Conservation (phyloP, 2,797 vertebrate genomes). For the Emydoidea blandingii region DNA sequence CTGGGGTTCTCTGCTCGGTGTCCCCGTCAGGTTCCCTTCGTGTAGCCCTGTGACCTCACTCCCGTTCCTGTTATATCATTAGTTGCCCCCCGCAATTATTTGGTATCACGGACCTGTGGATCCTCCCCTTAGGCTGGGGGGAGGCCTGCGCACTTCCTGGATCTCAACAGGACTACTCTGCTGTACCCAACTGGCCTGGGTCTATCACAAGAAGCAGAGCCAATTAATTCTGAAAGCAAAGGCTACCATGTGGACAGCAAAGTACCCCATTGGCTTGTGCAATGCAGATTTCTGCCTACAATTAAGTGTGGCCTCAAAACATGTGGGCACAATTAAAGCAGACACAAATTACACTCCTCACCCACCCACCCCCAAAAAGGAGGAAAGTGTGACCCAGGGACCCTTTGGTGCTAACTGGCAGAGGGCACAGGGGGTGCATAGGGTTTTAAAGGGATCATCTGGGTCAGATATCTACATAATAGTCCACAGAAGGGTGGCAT, state of each 20-base stretch:
- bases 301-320: background rate
- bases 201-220: fast-evolving
- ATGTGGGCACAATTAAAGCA: background rate
- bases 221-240: background rate
- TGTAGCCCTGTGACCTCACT: no score
- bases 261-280: no score
- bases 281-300: background rate
- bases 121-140: no score
- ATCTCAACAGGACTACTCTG: no score
- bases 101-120: no score
- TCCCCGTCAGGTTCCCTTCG: no score
- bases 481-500: background rate
- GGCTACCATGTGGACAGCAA: background rate
- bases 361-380: background rate
- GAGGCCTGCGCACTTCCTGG: no score
- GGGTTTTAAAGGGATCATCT: background rate
- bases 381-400: background rate
- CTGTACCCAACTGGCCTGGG: no score
- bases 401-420: background rate
- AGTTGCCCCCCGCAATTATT: no score
- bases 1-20: no score
- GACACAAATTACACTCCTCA: background rate
- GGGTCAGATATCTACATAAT: background rate
- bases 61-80: no score
- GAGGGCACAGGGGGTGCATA: background rate